A percentile compares a stretch with the other conserved stretches of the same genome.
Evolutionary conservation across 1,140 invertebrate species (phyloP).

Genomic region (Sycophaga agraensis): DNA sequence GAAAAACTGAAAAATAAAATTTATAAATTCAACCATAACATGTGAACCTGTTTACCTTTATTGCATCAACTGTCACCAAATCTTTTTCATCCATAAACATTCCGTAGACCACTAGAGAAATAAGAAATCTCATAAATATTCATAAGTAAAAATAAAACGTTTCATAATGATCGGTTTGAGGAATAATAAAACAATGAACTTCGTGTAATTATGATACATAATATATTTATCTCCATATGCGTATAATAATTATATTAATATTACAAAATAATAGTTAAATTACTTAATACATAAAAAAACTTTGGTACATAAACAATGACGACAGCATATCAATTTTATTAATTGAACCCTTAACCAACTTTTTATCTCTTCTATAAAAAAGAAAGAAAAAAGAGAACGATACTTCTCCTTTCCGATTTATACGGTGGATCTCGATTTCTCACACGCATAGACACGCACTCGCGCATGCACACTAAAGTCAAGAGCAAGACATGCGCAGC

Average conservation of each 20-base stretch:
- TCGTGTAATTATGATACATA: slow-evolving; percentile 45
- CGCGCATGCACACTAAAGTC: slow-evolving; percentile 1
- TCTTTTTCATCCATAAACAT: too few species aligned
- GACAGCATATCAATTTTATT: slow-evolving; percentile 27
- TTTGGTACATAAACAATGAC: slow-evolving; percentile 59
- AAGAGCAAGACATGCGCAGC: background rate
- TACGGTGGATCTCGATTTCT: background rate
- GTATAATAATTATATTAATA: slow-evolving; percentile 56
- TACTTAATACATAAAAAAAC: slow-evolving; percentile 53
- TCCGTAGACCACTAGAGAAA: too few species aligned
- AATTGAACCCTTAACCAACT: slow-evolving; percentile 26
- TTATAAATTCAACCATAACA: slow-evolving; percentile 25
- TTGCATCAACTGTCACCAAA: background rate
- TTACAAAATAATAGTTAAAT: slow-evolving; percentile 55
- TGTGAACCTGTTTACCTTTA: background rate
- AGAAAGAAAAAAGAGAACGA: background rate
- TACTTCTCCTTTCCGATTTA: background rate
- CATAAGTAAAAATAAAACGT: too few species aligned
- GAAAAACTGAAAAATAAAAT: slow-evolving; percentile 27
- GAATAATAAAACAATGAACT: too few species aligned
- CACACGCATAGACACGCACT: background rate
- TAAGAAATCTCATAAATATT: too few species aligned
- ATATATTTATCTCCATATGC: slow-evolving; percentile 54
- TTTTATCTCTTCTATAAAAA: slow-evolving; percentile 8
- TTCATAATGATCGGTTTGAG: too few species aligned